Conservation (phyloP, 2,113 vertebrate genomes). For the Eulacestoma nigropectus region DNA sequence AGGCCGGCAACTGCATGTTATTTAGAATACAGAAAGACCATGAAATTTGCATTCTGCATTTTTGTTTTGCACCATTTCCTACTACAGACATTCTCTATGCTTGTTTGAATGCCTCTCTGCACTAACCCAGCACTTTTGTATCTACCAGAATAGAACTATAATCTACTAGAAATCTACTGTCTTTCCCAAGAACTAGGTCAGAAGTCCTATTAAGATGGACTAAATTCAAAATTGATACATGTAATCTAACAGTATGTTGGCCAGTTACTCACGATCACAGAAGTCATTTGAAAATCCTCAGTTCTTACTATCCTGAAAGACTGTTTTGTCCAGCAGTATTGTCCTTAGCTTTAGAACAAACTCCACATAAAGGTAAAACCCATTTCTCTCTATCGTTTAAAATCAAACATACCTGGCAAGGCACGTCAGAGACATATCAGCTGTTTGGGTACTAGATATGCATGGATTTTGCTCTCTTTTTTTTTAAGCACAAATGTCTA, state of each 20-base stretch:
- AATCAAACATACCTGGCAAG: not conserved
- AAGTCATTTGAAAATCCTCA: not conserved
- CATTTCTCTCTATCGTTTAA: not conserved
- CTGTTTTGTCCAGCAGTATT: not conserved
- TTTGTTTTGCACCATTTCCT: not conserved
- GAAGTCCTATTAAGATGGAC: not conserved
- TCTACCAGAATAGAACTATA: not conserved
- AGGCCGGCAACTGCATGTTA: not conserved
- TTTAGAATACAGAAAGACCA: not conserved
- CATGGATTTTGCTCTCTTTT: not conserved
- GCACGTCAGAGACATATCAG: not conserved
- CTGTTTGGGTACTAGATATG: not conserved
- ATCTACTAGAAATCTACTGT: not conserved
- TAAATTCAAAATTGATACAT: not conserved
- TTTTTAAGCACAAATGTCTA: constrained; percentile 32
- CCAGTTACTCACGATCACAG: not conserved
- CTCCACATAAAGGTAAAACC: not conserved
- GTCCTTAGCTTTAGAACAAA: not conserved
- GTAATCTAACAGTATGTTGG: not conserved
- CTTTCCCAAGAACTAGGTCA: not conserved
- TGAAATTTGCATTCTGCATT: not conserved
- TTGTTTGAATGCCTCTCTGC: not conserved
- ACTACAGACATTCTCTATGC: not conserved
- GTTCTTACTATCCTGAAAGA: not conserved
- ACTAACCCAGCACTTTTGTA: not conserved